phyloP scores from a whole-genome alignment of 35 echinoderm and acorn worm genomes.

The Lytechinus variegatus region DNA sequence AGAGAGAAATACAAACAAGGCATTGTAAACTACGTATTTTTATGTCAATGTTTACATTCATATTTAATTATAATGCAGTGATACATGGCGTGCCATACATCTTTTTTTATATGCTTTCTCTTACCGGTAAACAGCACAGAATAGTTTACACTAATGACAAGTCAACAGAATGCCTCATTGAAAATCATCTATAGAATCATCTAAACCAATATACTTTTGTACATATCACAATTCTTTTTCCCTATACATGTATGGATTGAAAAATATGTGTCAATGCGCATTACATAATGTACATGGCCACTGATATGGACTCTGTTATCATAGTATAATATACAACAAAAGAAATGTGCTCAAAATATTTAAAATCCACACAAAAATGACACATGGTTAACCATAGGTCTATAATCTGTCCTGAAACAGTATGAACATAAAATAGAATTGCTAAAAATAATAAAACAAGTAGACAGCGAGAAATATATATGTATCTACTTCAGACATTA shows the following conservation, averaged over 20 bases:
- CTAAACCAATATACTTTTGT: background rate
- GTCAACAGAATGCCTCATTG: background rate
- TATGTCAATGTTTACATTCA: constrained; percentile 5
- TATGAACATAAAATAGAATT: background rate
- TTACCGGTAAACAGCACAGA: background rate
- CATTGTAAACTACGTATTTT: background rate
- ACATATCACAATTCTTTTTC: background rate
- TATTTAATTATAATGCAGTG: background rate
- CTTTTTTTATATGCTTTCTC: background rate
- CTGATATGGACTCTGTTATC: background rate
- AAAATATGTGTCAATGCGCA: background rate
- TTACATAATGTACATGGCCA: background rate
- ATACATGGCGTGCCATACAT: background rate
- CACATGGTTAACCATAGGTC: background rate
- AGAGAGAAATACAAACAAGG: background rate
- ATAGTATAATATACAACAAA: background rate
- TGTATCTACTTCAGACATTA: no score
- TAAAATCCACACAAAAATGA: background rate
- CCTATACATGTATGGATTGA: background rate
- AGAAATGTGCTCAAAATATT: background rate
- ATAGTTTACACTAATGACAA: background rate
- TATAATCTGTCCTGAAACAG: background rate
- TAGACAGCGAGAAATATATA: no score
- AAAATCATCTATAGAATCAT: background rate
- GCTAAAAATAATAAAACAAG: background rate